Conservation (phyloP, 2,113 vertebrate species). For the Orthonyx spaldingii region DNA sequence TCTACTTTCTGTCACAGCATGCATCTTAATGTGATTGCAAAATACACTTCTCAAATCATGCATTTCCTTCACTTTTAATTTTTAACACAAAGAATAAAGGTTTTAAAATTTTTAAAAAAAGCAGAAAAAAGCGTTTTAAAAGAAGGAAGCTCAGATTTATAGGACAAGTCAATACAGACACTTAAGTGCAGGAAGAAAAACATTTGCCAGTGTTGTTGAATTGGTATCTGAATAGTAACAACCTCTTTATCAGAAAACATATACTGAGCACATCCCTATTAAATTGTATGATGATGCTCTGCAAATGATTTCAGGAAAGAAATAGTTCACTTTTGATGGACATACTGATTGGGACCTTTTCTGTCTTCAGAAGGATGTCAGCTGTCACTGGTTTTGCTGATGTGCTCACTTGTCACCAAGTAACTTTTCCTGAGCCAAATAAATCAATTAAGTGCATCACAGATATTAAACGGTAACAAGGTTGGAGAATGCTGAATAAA, state of each 20-base stretch:
- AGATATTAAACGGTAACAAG: background rate
- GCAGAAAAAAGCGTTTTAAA: accelerated
- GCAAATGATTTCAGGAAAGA: background rate
- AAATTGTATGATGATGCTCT: background rate
- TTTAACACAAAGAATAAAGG: background rate
- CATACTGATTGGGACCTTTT: background rate
- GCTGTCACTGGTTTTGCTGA: background rate
- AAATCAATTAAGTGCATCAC: background rate
- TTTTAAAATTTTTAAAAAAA: background rate
- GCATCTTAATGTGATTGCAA: background rate
- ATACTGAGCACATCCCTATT: background rate
- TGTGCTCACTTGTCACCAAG: background rate
- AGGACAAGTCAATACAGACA: background rate
- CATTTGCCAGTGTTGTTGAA: background rate
- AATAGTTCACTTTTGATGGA: background rate
- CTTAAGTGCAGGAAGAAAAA: background rate
- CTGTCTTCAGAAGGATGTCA: background rate
- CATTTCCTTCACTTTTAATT: background rate
- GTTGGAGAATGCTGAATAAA: background rate
- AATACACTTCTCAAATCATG: background rate
- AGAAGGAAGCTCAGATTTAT: background rate
- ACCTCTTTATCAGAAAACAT: background rate
- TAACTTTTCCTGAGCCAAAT: background rate
- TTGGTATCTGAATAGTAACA: background rate
- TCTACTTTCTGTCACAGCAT: background rate